These are phyloP conservation scores for Mantis religiosa DNA, from an alignment of 2,888 invertebrate species.

Conservation along the genomic window DNA sequence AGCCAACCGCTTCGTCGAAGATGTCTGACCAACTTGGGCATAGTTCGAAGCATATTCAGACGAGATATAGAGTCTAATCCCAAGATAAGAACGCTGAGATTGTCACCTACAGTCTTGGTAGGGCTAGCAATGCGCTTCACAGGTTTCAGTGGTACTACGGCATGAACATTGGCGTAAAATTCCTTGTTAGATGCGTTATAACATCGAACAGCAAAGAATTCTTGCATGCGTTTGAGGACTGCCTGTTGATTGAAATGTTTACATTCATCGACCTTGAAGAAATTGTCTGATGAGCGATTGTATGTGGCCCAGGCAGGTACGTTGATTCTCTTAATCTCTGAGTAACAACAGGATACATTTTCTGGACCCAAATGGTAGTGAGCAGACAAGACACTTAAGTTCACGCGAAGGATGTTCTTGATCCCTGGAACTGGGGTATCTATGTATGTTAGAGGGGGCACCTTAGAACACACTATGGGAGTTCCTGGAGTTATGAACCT, in stretches of 20 bases:
- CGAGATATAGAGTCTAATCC: conserved; percentile 46
- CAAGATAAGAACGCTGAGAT: conserved; percentile 41
- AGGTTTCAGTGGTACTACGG: conserved; percentile 29
- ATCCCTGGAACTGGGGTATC: neutral
- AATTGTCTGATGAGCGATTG: neutral
- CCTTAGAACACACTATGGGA: conserved; percentile 2
- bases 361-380: neutral
- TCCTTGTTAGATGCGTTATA: neutral
- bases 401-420: neutral
- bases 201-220: conserved; percentile 7
- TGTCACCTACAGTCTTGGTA: neutral
- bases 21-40: conserved; percentile 41
- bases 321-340: neutral
- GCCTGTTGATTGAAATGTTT: neutral
- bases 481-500: neutral
- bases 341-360: conserved; percentile 13
- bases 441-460: conserved; percentile 6
- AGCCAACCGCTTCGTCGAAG: conserved; percentile 42
- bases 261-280: neutral
- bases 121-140: neutral
- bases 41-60: conserved; percentile 43
- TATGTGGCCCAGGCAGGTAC: neutral
- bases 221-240: neutral
- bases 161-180: conserved; percentile 31
- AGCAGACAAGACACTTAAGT: neutral